phyloP scores from a whole-genome alignment of 2,888 invertebrate species.

The Metallyticus violacea region DNA sequence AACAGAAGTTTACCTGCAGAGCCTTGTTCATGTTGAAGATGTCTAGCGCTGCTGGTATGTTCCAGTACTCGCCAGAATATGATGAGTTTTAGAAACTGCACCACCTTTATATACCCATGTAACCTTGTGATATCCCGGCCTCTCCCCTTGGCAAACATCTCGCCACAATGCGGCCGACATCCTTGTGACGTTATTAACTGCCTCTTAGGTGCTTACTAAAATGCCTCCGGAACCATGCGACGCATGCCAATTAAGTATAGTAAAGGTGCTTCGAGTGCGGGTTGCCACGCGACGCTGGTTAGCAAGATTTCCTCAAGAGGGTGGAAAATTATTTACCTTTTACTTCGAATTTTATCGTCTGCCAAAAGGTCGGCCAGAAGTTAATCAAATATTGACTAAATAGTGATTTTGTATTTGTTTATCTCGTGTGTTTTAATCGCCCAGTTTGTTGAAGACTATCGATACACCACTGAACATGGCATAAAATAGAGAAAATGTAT shows the following conservation, averaged over 20 bases:
- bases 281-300: neutral
- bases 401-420: no score
- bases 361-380: no score
- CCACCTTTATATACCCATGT: neutral
- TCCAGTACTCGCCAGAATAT: constrained; percentile 23
- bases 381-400: no score
- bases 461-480: no score
- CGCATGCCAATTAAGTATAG: neutral
- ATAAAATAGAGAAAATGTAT: no score
- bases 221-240: neutral
- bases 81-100: neutral
- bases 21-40: neutral
- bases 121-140: neutral
- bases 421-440: no score
- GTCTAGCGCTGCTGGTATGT: constrained; percentile 18
- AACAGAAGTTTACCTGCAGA: neutral
- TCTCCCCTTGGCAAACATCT: neutral
- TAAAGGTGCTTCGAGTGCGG: neutral
- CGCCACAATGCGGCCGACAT: neutral
- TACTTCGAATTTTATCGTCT: no score
- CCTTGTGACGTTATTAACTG: neutral
- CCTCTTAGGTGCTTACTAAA: neutral
- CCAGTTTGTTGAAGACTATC: no score
- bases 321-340: no score
- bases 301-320: neutral